Percentiles rank a stretch among this genome's conserved stretches.
Conservation (phyloP, 2,888 invertebrate species). For the Ametastegia equiseti region DNA sequence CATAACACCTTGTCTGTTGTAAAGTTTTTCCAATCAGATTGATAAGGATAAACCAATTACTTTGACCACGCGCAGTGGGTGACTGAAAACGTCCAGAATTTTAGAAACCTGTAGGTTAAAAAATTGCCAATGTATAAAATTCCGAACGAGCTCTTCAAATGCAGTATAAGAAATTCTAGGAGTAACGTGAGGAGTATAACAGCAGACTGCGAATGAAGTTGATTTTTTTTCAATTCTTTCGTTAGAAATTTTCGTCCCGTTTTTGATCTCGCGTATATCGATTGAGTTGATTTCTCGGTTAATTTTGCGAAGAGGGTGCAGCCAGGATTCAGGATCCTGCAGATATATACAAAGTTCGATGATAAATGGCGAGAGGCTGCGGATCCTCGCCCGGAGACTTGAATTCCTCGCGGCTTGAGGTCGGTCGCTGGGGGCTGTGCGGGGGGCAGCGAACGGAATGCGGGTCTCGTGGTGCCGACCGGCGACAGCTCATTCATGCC, state of each 20-base stretch:
- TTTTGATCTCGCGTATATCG: background rate
- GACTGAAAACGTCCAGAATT: too few relatives aligned
- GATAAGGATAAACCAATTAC: too few relatives aligned
- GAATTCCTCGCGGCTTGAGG: constrained; percentile 29
- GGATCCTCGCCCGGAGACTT: constrained; percentile 17
- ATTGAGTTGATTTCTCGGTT: too few relatives aligned
- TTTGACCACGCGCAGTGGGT: too few relatives aligned
- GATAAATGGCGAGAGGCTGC: constrained; percentile 5
- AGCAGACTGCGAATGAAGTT: too few relatives aligned
- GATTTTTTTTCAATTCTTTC: too few relatives aligned
- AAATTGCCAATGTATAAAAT: too few relatives aligned
- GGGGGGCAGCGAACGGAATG: constrained; percentile 58
- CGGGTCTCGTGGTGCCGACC: constrained; percentile 55
- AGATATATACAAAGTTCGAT: background rate
- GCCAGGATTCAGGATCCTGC: background rate
- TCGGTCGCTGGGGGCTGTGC: constrained; percentile 31
- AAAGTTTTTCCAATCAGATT: too few relatives aligned
- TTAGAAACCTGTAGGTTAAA: too few relatives aligned
- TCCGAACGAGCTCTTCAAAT: background rate
- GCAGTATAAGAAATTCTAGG: background rate
- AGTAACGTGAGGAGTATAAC: too few relatives aligned
- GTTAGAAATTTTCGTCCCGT: too few relatives aligned
- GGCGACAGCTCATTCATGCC: constrained; percentile 60
- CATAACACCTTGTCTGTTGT: too few relatives aligned
- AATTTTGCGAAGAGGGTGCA: background rate